A percentile compares a stretch with the other conserved stretches of the same genome.
phyloP scores from a whole-genome alignment of 2,888 invertebrate species.

The Chalcosyrphus nemorum region DNA sequence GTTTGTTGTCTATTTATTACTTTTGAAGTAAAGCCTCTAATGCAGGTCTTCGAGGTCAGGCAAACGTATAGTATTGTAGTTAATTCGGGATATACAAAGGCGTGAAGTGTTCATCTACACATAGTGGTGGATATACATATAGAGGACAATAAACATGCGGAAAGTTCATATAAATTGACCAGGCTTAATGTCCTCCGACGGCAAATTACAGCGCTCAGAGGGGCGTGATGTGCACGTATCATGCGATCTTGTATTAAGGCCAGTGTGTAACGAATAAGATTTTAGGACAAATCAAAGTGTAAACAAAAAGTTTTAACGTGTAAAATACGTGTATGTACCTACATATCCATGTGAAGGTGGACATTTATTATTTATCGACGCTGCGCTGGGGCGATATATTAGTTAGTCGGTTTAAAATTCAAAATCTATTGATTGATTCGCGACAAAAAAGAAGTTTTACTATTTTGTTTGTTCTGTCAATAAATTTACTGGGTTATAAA shows the following conservation, averaged over 20 bases:
- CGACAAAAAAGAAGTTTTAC: not conserved
- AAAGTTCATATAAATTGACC: not conserved
- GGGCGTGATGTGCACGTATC: conserved; percentile 15
- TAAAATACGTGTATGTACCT: not conserved
- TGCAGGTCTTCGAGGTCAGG: conserved; percentile 36
- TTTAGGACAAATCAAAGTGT: not conserved
- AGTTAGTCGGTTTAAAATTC: conserved; percentile 4
- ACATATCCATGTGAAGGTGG: not conserved
- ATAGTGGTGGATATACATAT: not conserved
- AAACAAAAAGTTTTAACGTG: conserved; percentile 8
- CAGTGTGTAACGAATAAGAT: not conserved
- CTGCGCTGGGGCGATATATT: not conserved
- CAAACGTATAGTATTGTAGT: conserved; percentile 5
- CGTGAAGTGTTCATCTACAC: conserved; percentile 27
- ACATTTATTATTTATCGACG: not conserved
- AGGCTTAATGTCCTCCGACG: conserved; percentile 13
- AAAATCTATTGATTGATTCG: conserved; percentile 11
- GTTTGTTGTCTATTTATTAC: conserved; percentile 21
- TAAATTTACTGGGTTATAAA: too few species aligned
- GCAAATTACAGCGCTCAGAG: not conserved
- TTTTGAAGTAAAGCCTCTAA: conserved; percentile 7
- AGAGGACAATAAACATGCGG: not conserved
- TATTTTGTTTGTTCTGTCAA: too few species aligned
- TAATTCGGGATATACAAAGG: conserved; percentile 14
- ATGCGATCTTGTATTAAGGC: conserved; percentile 6